phyloP scores from a whole-genome alignment of 2,797 vertebrate species.

The Chromobotia macracanthus region DNA sequence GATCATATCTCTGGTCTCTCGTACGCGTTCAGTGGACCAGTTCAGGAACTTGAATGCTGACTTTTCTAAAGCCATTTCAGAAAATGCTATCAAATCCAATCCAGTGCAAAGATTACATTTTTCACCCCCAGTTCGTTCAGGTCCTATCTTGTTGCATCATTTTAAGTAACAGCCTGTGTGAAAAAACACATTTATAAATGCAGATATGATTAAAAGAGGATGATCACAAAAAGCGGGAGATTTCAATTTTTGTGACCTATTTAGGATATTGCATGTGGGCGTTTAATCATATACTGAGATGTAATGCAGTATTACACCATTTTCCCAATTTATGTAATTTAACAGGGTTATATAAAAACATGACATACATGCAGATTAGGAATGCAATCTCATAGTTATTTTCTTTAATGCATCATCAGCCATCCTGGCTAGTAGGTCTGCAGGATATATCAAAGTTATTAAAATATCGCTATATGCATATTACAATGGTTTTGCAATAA shows the following conservation, averaged over 20 bases:
- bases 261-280: slow-evolving; percentile 13
- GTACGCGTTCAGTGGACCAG: background rate
- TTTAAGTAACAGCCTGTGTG: background rate
- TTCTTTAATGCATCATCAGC: too few relatives aligned
- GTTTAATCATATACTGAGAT: slow-evolving; percentile 5
- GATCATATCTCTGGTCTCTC: background rate
- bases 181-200: slow-evolving; percentile 1
- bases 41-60: slow-evolving; percentile 2
- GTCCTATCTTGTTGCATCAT: slow-evolving; percentile 16
- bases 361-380: slow-evolving; percentile 16
- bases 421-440: too few relatives aligned
- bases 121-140: background rate
- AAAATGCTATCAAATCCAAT: slow-evolving; percentile 10
- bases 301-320: background rate
- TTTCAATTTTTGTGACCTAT: background rate
- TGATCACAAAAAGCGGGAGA: background rate
- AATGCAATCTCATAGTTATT: slow-evolving; percentile 5
- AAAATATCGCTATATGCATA: too few relatives aligned
- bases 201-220: background rate
- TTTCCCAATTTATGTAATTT: background rate
- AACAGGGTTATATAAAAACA: background rate
- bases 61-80: slow-evolving; percentile 5
- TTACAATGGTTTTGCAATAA: too few relatives aligned
- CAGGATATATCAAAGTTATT: too few relatives aligned
- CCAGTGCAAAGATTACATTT: background rate